Evolutionary conservation across 2,888 invertebrate genomes (phyloP).

Genomic region (Eilema depressum): DNA sequence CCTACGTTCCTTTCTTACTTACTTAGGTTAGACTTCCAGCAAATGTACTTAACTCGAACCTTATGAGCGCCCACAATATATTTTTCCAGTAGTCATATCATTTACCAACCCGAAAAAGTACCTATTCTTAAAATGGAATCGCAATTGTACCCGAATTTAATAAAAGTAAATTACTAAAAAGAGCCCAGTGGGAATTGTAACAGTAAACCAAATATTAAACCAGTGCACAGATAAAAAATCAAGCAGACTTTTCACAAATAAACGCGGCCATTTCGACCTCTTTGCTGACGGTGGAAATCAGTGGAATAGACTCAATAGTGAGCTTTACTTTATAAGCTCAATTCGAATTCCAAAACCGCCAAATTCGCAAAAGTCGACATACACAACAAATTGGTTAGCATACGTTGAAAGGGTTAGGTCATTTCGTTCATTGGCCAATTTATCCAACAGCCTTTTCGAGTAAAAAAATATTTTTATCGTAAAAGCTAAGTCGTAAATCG

Average conservation of each 20-base stretch:
- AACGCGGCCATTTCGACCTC: neutral
- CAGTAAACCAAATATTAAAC: slow-evolving; percentile 5
- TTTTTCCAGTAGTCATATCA: neutral
- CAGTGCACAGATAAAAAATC: slow-evolving; percentile 11
- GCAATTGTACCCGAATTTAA: neutral
- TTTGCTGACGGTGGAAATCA: neutral
- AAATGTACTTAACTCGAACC: neutral
- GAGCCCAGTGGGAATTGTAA: neutral
- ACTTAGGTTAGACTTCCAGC: neutral
- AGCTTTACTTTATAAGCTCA: neutral
- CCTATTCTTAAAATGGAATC: slow-evolving; percentile 1
- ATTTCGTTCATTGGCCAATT: neutral
- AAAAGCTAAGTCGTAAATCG: neutral
- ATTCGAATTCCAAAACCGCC: neutral
- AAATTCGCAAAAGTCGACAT: neutral
- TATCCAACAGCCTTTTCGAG: neutral
- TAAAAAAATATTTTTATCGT: neutral
- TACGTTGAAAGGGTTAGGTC: neutral
- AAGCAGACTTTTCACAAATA: neutral
- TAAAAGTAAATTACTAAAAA: slow-evolving; percentile 3
- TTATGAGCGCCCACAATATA: neutral
- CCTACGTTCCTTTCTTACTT: no score
- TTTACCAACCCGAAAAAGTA: neutral
- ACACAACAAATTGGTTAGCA: no score
- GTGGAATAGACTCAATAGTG: neutral